These are phyloP conservation scores for Liposcelis brunnea DNA, from an alignment of 2,888 invertebrate genomes.

Conservation along the genomic window DNA sequence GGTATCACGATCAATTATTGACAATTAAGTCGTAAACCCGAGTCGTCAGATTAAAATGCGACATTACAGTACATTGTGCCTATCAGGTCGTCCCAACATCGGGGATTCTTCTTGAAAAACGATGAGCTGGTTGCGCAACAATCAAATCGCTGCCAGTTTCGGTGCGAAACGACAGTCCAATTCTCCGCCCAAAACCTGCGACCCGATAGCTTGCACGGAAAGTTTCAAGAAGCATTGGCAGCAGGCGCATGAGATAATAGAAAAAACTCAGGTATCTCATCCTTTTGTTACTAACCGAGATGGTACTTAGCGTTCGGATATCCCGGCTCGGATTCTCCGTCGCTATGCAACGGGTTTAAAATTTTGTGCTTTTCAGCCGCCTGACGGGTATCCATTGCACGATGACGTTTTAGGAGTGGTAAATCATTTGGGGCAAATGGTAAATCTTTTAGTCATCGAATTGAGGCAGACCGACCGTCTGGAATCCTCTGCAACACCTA, in stretches of 20 bases:
- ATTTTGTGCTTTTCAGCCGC: constrained; percentile 25
- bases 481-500: constrained; percentile 32
- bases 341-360: background rate
- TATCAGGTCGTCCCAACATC: too few species aligned
- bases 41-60: too few species aligned
- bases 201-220: constrained; percentile 79
- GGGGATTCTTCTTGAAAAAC: background rate
- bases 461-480: constrained; percentile 24
- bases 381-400: constrained; percentile 38
- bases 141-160: constrained; percentile 37
- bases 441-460: constrained; percentile 65
- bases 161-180: constrained; percentile 43
- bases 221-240: constrained; percentile 92
- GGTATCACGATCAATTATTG: too few species aligned
- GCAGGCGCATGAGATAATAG: constrained; percentile 71
- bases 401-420: constrained; percentile 84
- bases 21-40: too few species aligned
- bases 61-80: too few species aligned
- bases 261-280: constrained; percentile 50
- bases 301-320: too few species aligned
- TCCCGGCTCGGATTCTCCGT: background rate
- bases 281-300: too few species aligned
- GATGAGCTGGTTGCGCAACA: constrained; percentile 57
- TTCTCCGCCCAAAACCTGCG: constrained; percentile 50
- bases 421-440: constrained; percentile 82